Evolutionary conservation across 2,888 invertebrate species (phyloP).

Genomic region (Megastigmus dorsalis): DNA sequence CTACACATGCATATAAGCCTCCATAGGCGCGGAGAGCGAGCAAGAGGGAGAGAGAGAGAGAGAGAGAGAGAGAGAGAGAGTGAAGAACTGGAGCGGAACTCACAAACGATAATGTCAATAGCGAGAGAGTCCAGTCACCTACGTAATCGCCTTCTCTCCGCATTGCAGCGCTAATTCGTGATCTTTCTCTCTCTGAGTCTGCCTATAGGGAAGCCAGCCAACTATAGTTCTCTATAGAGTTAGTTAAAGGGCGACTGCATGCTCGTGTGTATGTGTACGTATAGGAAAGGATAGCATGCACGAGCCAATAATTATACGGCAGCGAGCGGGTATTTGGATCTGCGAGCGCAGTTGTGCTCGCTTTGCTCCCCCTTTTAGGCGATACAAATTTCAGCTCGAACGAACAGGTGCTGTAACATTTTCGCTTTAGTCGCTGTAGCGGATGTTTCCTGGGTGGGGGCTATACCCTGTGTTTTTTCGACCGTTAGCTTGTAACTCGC

Average conservation of each 20-base stretch:
- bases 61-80: background rate
- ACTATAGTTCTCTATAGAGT: too few species aligned
- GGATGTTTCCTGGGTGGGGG: too few species aligned
- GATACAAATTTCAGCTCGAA: too few species aligned
- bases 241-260: constrained; percentile 56
- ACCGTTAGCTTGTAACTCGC: too few species aligned
- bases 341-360: constrained; percentile 50
- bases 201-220: too few species aligned
- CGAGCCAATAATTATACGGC: constrained; percentile 13
- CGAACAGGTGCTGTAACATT: too few species aligned
- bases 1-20: background rate
- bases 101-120: too few species aligned
- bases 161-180: constrained; percentile 54
- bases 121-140: constrained; percentile 46
- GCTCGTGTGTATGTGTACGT: background rate
- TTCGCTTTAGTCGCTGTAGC: too few species aligned
- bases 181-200: constrained; percentile 40
- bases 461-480: too few species aligned
- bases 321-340: background rate
- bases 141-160: constrained; percentile 42
- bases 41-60: background rate
- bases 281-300: background rate
- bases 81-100: too few species aligned
- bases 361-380: too few species aligned
- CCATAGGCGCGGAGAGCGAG: background rate